phyloP scores from a whole-genome alignment of 1,140 invertebrate genomes.

The Brachionus manjavacas region DNA sequence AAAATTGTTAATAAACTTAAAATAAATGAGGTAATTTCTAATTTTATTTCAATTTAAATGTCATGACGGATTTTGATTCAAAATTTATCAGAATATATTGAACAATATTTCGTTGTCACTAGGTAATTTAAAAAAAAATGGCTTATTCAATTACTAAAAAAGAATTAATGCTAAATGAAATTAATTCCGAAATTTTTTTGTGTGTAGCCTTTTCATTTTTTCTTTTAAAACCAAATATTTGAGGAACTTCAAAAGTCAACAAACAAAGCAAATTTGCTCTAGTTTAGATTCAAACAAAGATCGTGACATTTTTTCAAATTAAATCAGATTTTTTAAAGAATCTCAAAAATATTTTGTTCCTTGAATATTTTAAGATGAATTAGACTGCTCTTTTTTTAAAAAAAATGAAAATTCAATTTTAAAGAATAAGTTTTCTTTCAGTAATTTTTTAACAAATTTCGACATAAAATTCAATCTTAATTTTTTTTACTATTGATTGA shows the following conservation, averaged over 20 bases:
- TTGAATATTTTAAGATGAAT: too few relatives aligned
- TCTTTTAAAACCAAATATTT: not conserved
- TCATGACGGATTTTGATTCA: not conserved
- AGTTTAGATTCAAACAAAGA: not conserved
- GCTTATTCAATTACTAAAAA: not conserved
- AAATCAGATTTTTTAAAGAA: not conserved
- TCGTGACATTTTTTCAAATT: too few relatives aligned
- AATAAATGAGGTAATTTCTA: constrained; percentile 60
- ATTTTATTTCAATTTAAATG: not conserved
- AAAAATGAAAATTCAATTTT: too few relatives aligned
- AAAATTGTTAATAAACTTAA: constrained; percentile 62
- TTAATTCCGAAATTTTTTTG: not conserved
- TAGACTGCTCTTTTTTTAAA: too few relatives aligned
- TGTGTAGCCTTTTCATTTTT: not conserved
- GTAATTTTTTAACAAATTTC: too few relatives aligned
- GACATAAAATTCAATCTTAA: too few relatives aligned
- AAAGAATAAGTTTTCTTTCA: too few relatives aligned
- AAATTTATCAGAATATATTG: not conserved
- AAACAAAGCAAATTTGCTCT: not conserved
- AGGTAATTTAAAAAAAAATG: not conserved
- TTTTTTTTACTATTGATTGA: too few relatives aligned
- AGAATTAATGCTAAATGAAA: not conserved
- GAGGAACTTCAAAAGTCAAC: not conserved
- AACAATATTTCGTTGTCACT: not conserved
- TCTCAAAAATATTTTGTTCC: not conserved